A percentile compares a stretch with the other conserved stretches of the same genome.
These are phyloP conservation scores for Brachionus paranguensis DNA, from an alignment of 1,140 invertebrate species.

Conservation along the genomic window DNA sequence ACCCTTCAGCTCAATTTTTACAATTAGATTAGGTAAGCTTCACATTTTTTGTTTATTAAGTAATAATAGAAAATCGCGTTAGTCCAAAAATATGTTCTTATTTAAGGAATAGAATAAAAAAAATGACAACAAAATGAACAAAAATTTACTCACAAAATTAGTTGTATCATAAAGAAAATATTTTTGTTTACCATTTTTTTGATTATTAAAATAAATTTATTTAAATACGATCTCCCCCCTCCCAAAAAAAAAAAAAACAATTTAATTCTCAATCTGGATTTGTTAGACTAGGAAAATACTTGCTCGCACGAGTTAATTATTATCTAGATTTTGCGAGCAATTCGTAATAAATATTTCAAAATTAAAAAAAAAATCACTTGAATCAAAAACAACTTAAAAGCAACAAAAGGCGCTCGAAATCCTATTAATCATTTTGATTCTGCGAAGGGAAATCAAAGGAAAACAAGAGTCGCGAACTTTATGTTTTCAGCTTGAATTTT, in stretches of 20 bases:
- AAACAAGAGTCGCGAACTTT: not conserved
- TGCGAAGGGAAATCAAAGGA: not conserved
- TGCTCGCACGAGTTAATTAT: not conserved
- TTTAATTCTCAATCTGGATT: not conserved
- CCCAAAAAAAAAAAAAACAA: not conserved
- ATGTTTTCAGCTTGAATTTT: not conserved
- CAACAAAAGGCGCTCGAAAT: not conserved
- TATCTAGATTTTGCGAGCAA: not conserved
- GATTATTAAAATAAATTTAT: not conserved
- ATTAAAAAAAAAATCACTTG: not conserved
- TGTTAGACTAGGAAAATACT: not conserved
- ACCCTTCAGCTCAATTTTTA: not conserved
- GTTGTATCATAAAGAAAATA: not conserved
- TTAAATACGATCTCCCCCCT: not conserved
- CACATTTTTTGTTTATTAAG: not conserved
- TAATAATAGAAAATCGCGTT: not conserved
- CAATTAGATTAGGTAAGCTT: not conserved
- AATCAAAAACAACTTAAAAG: not conserved
- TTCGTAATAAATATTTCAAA: not conserved
- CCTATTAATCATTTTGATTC: not conserved
- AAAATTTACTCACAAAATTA: not conserved
- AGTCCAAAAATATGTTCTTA: not conserved
- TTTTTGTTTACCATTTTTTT: not conserved
- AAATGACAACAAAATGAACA: not conserved
- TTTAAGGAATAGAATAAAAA: not conserved